Base-by-base conservation (phyloP, 2,797 vertebrate species). In the Leptatherina wallacei region DNA sequence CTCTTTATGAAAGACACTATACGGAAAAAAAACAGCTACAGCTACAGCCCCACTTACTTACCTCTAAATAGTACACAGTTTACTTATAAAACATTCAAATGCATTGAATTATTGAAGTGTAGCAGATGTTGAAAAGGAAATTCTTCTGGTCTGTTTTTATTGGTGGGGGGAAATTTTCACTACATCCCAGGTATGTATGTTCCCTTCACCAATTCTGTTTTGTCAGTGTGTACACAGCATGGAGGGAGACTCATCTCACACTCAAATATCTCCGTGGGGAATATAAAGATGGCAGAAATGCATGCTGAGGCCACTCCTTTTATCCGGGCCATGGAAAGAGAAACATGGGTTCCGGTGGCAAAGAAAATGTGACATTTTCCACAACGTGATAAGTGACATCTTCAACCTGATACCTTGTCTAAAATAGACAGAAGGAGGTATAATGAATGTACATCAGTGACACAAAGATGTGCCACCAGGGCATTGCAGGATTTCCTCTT, bases 1-100 rank as follows among this genome's bases (percentile, higher is more conserved):
- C 81, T 86, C 69, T 85, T 90, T 80, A 75, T 73, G 52, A 84
- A 90, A 83, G 71, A 87, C 58, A 82, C 80, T 80, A 58, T 67
- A 80, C n/a, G n/a, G n/a, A 88, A 74, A 56, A 3, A 52, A 73
- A 85, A 79, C 80, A 81, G 75, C 78, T 85, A 75, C 74, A 71
- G 70, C 65, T 33, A 57, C 72, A 88, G 78, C 38, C 51, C 69
- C 73, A 75, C 74, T 85, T 88, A 74, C 54, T 54, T 73, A 80
- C 86, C 77, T 79, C 77, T 49, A 75, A 82, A 86, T 78, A 90
- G 91, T 92, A 95, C 94, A 95, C 84, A 91, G 93, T 95, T 96
- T 95, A 92, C 92, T 93, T 95, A 95, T 95, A 94, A 97, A 97
- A 96, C 92, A 96, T 95, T 95, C 94, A 96, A 93, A 92, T 79